Evolutionary conservation across 2,888 invertebrate genomes (phyloP).

Genomic region (Tipula unca): DNA sequence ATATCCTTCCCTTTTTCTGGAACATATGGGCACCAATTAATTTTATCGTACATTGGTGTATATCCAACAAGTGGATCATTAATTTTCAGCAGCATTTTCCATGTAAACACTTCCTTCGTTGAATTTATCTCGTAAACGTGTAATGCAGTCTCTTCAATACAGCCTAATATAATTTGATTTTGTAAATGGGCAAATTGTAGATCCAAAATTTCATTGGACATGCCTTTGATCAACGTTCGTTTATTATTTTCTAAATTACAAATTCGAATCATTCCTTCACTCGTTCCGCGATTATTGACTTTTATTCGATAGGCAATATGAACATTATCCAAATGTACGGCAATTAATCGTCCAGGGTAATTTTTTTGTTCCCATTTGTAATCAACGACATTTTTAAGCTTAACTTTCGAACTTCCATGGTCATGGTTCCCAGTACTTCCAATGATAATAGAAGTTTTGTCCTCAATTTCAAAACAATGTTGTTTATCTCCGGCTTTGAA

Average conservation of each 20-base stretch:
- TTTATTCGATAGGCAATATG: constrained; percentile 86
- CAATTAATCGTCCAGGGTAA: constrained; percentile 79
- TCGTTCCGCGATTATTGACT: constrained; percentile 28
- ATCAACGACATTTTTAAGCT: constrained; percentile 81
- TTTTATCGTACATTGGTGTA: constrained; percentile 52
- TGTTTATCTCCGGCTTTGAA: constrained; percentile 36
- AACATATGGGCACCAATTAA: constrained; percentile 92
- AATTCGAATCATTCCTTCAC: constrained; percentile 71
- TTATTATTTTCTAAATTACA: constrained; percentile 58
- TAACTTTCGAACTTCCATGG: constrained; percentile 83
- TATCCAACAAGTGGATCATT: constrained; percentile 39
- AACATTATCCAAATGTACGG: constrained; percentile 76
- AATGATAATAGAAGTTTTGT: constrained; percentile 53
- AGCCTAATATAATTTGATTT: constrained; percentile 70
- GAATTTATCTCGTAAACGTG: constrained; percentile 71
- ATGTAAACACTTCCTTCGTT: constrained; percentile 49
- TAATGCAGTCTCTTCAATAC: constrained; percentile 79
- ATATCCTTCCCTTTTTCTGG: constrained; percentile 52
- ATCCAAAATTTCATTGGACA: constrained; percentile 83
- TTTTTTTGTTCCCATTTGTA: constrained; percentile 88
- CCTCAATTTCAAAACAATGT: constrained; percentile 33
- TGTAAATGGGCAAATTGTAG: constrained; percentile 81
- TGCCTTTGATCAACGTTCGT: constrained; percentile 75
- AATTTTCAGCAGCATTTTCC: constrained; percentile 43
- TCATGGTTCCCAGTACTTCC: constrained; percentile 64